Evolutionary conservation across 1,140 invertebrate genomes (phyloP).

Genomic region (Drosophila cardini): DNA sequence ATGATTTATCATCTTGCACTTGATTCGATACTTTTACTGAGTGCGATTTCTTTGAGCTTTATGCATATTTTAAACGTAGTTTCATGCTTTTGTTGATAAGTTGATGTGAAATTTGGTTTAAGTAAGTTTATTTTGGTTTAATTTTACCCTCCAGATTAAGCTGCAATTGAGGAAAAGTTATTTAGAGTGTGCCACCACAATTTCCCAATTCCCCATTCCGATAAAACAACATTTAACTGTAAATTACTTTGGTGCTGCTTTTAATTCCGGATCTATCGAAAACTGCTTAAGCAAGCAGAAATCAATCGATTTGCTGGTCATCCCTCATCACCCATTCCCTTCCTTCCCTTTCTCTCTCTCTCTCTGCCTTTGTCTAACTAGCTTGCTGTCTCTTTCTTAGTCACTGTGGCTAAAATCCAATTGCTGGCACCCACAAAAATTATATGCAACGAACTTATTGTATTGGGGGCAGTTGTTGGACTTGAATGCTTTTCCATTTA

Average conservation of each 20-base stretch:
- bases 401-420: constrained; percentile 60
- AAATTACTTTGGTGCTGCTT: constrained; percentile 62
- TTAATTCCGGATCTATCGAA: constrained; percentile 34
- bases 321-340: not conserved
- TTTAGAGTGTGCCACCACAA: constrained; percentile 23
- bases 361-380: not conserved
- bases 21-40: too few relatives aligned
- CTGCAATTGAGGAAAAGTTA: constrained; percentile 29
- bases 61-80: too few relatives aligned
- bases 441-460: constrained; percentile 73
- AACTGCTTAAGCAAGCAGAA: constrained; percentile 77
- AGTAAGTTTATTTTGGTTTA: not conserved
- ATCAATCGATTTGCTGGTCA: constrained; percentile 76
- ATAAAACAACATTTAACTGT: constrained; percentile 54
- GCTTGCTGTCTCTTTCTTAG: constrained; percentile 29
- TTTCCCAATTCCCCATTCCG: constrained; percentile 34
- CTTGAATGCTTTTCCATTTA: constrained; percentile 67
- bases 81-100: too few relatives aligned
- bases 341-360: not conserved
- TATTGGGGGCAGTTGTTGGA: constrained; percentile 45
- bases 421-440: constrained; percentile 36
- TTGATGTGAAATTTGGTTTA: not conserved
- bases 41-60: too few relatives aligned
- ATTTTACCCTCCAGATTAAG: not conserved
- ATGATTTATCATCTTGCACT: too few relatives aligned